Evolutionary conservation across 2,888 invertebrate genomes (phyloP), one percentile per base, ranked within the genome.

Genomic region (Hypselothyrea guttata): DNA sequence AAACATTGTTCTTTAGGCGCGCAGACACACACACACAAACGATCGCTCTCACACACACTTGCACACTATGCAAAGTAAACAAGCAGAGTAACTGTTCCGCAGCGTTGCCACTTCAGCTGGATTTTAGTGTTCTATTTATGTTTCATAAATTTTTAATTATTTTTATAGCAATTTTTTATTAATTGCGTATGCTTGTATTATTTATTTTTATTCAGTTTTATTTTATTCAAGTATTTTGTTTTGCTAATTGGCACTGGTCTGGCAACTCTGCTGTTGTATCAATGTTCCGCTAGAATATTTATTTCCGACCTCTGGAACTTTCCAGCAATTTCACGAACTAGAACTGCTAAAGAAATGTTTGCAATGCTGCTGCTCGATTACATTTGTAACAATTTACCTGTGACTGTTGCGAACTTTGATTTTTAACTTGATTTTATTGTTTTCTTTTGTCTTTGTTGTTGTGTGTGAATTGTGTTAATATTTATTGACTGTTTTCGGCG

Each of bases 1-100:
- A 52, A 89, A 75, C 88, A 88, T 88, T 57, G 60, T 53, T 54
- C 12, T 48, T 45, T 42, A 51, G 38, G 45, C 30, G 44, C 33
- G 47, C 18, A 13, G 41, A 52, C 45, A 60, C 40, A 18, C 46
- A 63, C 45, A 70, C 40, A 55, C 41, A 31, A 22, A 11, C 16
- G n/a, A n/a, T n/a, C n/a, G n/a, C n/a, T n/a, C n/a, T n/a, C n/a
- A n/a, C n/a, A n/a, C n/a, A n/a, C n/a, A n/a, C n/a, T n/a, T n/a
- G n/a, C n/a, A n/a, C n/a, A n/a, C n/a, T n/a, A n/a, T n/a, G n/a
- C n/a, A n/a, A n/a, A n/a, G n/a, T n/a, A n/a, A n/a, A n/a, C n/a
- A n/a, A n/a, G n/a, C n/a, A n/a, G n/a, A n/a, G n/a, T n/a, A n/a
- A n/a, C n/a, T n/a, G n/a, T n/a, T n/a, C n/a, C n/a, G n/a, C n/a